Base-by-base conservation (phyloP, 2,888 invertebrate species). In the Galeruca laticollis region DNA sequence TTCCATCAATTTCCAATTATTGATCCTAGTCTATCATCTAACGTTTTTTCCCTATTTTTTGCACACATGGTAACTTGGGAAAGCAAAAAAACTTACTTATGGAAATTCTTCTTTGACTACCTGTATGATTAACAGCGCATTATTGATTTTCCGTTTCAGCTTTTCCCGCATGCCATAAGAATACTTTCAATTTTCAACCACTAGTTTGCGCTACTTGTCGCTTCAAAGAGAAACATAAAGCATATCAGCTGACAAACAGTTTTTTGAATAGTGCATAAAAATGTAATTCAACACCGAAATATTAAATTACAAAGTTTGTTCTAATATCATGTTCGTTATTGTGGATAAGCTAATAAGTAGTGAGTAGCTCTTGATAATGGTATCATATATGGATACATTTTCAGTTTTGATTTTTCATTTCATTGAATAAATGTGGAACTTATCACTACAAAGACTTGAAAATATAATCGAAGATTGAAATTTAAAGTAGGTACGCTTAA, bases 121-220 rank as follows among this genome's bases (percentile, higher is more conserved):
- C 52, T 52, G 52, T 52, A 52, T 52, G 13, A 13, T 26, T 35
- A 52, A 52, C 43, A n/a, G 49, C 2, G 51, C 59, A 26, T 2
- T 65, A 69, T 69, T 60, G 69, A 69, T 69, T 65, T 65, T 52
- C 31, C 15, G 26, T 21, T 49, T 20, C 57, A 10, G 35, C 56
- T 43, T 60, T 70, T 66, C 31, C 70, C 70, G 70, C 66, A 70
- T 67, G 51, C 52, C 21, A 60, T 54, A 13, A 59, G 11, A 47
- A 61, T 57, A 61, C 60, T 37, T 61, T 18, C 59, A 47, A 40
- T 20, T 35, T 61, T 61, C 56, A 49, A 33, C 66, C 62, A 57
- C 59, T 8, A 35, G 66, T 49, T 51, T 13, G 61, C 67, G 66
- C 66, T 37, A 59, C 62, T 21, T 26, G 11, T 18, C 52, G 18